Evolutionary conservation across 1,140 invertebrate genomes (phyloP).

Genomic region (Ptiloglossa arizonensis): DNA sequence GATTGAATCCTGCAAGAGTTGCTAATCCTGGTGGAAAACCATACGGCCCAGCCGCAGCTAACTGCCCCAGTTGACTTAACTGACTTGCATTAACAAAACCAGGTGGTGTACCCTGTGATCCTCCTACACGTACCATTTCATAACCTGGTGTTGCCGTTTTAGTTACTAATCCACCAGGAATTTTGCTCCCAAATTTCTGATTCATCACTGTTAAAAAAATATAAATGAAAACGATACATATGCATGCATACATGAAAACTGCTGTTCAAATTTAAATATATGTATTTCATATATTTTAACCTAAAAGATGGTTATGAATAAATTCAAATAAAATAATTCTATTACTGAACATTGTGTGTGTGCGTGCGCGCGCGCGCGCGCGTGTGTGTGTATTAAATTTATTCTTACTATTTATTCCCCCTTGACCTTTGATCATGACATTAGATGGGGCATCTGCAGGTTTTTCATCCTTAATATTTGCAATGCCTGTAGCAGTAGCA

Average conservation of each 20-base stretch:
- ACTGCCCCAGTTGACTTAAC: constrained; percentile 69
- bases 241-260: no score
- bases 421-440: constrained; percentile 66
- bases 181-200: constrained; percentile 77
- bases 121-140: constrained; percentile 78
- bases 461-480: constrained; percentile 74
- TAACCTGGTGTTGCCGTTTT: constrained; percentile 81
- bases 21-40: constrained; percentile 65
- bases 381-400: constrained; percentile 8
- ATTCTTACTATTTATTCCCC: constrained; percentile 66
- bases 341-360: no score
- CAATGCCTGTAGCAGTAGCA: constrained; percentile 87
- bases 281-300: no score
- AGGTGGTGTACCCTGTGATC: constrained; percentile 71
- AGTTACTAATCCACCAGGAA: constrained; percentile 81
- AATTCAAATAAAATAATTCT: not conserved
- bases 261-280: no score
- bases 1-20: constrained; percentile 82
- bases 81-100: constrained; percentile 68
- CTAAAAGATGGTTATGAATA: not conserved
- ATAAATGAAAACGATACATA: constrained; percentile 2
- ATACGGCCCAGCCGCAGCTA: constrained; percentile 64
- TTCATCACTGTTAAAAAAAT: constrained; percentile 60
- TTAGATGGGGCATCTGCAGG: constrained; percentile 43
- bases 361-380: no score